A percentile compares a stretch with the other conserved stretches of the same genome.
Evolutionary conservation across 2,113 vertebrate genomes (phyloP).

Genomic region (Microtus oregoni): DNA sequence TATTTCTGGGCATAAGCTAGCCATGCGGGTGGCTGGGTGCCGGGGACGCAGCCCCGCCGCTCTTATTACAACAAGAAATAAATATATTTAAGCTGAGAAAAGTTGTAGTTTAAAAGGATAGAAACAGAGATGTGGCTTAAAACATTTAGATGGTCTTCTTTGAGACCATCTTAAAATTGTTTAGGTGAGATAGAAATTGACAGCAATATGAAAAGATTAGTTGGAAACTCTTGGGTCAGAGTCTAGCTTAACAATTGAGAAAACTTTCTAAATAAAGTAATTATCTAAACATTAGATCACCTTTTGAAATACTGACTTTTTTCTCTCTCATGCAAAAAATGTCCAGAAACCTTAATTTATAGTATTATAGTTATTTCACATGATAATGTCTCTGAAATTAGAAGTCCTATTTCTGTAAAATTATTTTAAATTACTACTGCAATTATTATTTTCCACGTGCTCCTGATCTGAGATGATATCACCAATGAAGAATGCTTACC

Average conservation of each 20-base stretch:
- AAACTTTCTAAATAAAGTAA: background rate
- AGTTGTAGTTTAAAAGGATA: background rate
- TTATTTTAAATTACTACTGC: background rate
- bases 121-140: background rate
- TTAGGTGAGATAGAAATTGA: background rate
- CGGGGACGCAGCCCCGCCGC: too few species aligned
- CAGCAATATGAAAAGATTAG: background rate
- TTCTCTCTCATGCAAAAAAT: too few species aligned
- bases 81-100: background rate
- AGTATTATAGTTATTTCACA: too few species aligned
- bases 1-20: too few species aligned
- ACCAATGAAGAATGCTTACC: background rate
- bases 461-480: background rate
- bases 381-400: background rate
- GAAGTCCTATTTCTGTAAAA: background rate
- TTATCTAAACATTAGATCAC: background rate
- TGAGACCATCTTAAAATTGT: background rate
- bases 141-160: background rate
- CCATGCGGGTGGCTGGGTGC: too few species aligned
- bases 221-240: background rate
- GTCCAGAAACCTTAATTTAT: too few species aligned
- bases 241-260: conserved; percentile 29
- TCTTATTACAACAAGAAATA: background rate
- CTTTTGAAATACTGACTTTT: too few species aligned
- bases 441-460: background rate